Base-by-base conservation (phyloP, 2,113 vertebrate species). In the Amphiprion ocellaris region DNA sequence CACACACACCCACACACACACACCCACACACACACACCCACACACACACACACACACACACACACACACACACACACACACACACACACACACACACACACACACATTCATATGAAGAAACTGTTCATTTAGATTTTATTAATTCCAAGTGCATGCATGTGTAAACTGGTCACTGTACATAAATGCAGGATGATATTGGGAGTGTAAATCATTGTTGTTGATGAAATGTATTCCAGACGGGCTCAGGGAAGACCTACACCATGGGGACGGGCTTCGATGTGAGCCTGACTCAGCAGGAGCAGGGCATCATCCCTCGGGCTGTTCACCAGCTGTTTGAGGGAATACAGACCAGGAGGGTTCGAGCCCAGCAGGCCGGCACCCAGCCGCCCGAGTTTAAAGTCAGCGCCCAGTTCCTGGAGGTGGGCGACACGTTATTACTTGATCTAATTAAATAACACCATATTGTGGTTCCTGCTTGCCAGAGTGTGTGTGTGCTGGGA, bases 341-440 rank as follows among this genome's bases (percentile, higher is more conserved):
- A 71, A 98, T 99, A 5, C 94, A 96, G 8, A 93, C 84, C 75
- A 94, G 96, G 62, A 95, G 84, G 82, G 62, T 9, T 0, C 92
- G 58, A 0, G 96, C 98, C 0, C 95, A 94, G 90, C 94, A 94
- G 5, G 83, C 82, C 2, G 96, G 96, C 0, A 2, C 78, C 26
- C 91, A 94, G 0, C 94, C 94, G 0, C 97, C 98, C 0, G 97
- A 98, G 82, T 99, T 99, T 89, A 99, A 99, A 98, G 97, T 99
- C 96, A 99, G 96, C 77, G 97, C 98, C 28, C 98, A 99, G 90
- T 99, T 99, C 91, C 94, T 99, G 52, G 98, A 99, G 97, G 98
- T 99, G 86, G 19, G 89, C 46, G 16, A 66, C 44, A 55, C 0
- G 1, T 21, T 49, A 10, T 44, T 41, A n/a, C n/a, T 33, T 12